Evolutionary conservation across 2,888 invertebrate genomes (phyloP).

Genomic region (Callosobruchus maculatus): DNA sequence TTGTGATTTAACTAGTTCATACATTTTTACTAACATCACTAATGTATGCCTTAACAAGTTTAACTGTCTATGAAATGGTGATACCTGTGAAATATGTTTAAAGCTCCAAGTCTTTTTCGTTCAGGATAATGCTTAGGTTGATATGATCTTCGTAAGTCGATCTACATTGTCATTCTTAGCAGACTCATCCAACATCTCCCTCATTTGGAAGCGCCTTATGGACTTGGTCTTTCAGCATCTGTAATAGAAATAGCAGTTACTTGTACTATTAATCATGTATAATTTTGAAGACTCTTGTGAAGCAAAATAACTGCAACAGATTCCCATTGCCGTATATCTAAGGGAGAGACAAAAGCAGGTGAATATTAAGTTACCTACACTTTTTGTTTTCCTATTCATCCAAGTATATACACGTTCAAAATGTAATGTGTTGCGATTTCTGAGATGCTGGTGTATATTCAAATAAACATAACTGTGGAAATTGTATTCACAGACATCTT

Average conservation of each 20-base stretch:
- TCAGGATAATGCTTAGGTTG: background rate
- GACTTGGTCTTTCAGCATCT: constrained; percentile 3
- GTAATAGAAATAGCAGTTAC: constrained; percentile 1
- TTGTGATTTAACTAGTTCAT: too few relatives aligned
- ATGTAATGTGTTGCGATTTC: background rate
- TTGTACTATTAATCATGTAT: too few relatives aligned
- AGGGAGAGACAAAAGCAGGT: too few relatives aligned
- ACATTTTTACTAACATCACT: too few relatives aligned
- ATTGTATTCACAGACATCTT: background rate
- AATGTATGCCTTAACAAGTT: too few relatives aligned
- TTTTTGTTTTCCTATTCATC: background rate
- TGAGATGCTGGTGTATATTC: background rate
- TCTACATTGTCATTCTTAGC: background rate
- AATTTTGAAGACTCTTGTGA: too few relatives aligned
- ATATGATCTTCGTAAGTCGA: background rate
- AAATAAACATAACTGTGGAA: background rate
- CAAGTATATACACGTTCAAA: background rate
- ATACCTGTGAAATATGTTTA: background rate
- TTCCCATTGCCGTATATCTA: too few relatives aligned
- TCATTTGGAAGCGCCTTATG: constrained; percentile 2
- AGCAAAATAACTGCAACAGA: too few relatives aligned
- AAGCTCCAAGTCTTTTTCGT: background rate
- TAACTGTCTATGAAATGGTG: background rate
- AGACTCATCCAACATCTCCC: constrained; percentile 7
- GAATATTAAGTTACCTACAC: background rate